Conservation (phyloP, 2,113 vertebrate species). For the Boulengeromyrus knoepffleri region DNA sequence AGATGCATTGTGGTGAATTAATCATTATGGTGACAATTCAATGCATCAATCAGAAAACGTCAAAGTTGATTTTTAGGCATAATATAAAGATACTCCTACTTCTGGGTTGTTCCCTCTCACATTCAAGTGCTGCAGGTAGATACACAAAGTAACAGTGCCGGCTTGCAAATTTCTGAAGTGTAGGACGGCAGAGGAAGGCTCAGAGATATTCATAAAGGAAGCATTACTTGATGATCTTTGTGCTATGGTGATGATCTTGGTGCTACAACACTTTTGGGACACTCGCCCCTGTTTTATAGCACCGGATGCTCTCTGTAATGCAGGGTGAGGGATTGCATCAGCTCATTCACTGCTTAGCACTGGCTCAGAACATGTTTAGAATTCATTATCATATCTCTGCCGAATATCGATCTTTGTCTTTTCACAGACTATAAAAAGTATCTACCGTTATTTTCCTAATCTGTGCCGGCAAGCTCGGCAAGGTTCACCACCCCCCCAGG, state of each 20-base stretch:
- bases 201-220: not conserved
- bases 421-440: not conserved
- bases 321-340: not conserved
- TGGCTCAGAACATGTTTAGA: not conserved
- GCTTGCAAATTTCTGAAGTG: not conserved
- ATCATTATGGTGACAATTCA: not conserved
- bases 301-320: not conserved
- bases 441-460: not conserved
- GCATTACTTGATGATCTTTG: not conserved
- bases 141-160: not conserved
- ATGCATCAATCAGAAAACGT: not conserved
- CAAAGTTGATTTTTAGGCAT: not conserved
- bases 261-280: not conserved
- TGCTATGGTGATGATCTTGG: not conserved
- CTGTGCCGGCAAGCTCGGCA: not conserved
- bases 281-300: not conserved
- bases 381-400: not conserved
- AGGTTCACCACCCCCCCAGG: not conserved
- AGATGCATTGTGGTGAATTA: not conserved
- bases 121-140: not conserved
- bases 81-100: not conserved
- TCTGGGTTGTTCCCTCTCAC: not conserved
- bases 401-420: not conserved
- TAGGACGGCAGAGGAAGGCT: not conserved
- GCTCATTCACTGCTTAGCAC: not conserved